Conservation (phyloP, 2,888 invertebrate genomes). For the Pycnomerus fuliginosus region DNA sequence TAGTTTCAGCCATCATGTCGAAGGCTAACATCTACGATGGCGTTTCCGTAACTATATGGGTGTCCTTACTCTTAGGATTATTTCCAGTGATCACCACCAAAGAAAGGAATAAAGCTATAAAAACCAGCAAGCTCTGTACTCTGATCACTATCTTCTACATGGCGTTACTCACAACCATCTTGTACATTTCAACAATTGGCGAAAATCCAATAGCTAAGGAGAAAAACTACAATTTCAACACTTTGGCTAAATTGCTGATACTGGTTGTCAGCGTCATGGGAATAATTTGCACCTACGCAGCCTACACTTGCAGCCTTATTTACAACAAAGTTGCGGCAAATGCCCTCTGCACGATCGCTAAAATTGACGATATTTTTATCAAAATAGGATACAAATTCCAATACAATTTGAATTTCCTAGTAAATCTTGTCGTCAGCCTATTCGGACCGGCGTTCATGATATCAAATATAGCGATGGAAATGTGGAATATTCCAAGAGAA, state of each 20-base stretch:
- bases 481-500: slow-evolving; percentile 13
- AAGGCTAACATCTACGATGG: slow-evolving; percentile 6
- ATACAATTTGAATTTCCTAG: slow-evolving; percentile 6
- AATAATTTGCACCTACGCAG: background rate
- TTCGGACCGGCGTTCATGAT: slow-evolving; percentile 4
- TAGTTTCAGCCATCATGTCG: slow-evolving; percentile 2
- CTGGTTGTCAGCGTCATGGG: slow-evolving; percentile 2
- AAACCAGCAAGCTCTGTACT: slow-evolving; percentile 11
- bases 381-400: slow-evolving; percentile 8
- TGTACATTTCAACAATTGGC: slow-evolving; percentile 1
- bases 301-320: background rate
- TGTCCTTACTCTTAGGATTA: slow-evolving; percentile 8
- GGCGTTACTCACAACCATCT: slow-evolving; percentile 1
- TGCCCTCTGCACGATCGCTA: slow-evolving; percentile 6
- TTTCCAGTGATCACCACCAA: slow-evolving; percentile 3
- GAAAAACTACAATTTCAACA: slow-evolving; percentile 15
- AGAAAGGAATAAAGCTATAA: background rate
- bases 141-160: slow-evolving; percentile 1
- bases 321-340: slow-evolving; percentile 1
- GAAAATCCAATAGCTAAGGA: slow-evolving; percentile 7
- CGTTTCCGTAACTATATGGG: slow-evolving; percentile 4
- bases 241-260: slow-evolving; percentile 14
- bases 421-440: slow-evolving; percentile 1
- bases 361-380: slow-evolving; percentile 2
- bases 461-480: slow-evolving; percentile 5